Conservation (phyloP, 2,113 vertebrate species). For the Phrynocephalus versicolor region DNA sequence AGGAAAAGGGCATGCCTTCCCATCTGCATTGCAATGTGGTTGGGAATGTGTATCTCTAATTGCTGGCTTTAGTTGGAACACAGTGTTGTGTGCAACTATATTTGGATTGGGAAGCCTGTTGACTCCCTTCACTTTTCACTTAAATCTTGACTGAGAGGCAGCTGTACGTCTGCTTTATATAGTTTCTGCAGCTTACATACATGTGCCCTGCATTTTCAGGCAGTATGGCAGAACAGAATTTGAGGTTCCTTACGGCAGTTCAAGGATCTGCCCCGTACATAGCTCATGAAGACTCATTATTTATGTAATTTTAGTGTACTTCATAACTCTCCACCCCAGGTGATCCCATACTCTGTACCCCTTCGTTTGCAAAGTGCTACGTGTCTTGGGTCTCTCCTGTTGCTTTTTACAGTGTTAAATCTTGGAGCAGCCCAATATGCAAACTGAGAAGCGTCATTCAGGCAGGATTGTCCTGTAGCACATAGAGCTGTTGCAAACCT, state of each 20-base stretch:
- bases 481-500: background rate
- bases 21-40: background rate
- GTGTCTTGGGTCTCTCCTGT: background rate
- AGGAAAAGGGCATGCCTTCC: background rate
- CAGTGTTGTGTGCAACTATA: background rate
- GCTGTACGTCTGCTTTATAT: background rate
- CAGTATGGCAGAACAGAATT: background rate
- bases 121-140: background rate
- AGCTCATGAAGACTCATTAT: too few relatives aligned
- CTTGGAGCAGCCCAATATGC: background rate
- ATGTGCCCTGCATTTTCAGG: background rate
- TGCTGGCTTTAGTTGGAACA: background rate
- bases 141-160: background rate
- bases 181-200: background rate
- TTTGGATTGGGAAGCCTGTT: background rate
- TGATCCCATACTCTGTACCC: background rate
- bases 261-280: background rate
- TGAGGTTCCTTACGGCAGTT: background rate
- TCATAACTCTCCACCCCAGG: background rate
- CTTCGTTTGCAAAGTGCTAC: background rate
- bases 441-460: background rate
- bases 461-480: background rate
- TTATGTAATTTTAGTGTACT: background rate
- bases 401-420: background rate
- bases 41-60: background rate